Evolutionary conservation across 2,888 invertebrate genomes (phyloP), one percentile per base, ranked within the genome.

Genomic region (Diarsia brunnea): DNA sequence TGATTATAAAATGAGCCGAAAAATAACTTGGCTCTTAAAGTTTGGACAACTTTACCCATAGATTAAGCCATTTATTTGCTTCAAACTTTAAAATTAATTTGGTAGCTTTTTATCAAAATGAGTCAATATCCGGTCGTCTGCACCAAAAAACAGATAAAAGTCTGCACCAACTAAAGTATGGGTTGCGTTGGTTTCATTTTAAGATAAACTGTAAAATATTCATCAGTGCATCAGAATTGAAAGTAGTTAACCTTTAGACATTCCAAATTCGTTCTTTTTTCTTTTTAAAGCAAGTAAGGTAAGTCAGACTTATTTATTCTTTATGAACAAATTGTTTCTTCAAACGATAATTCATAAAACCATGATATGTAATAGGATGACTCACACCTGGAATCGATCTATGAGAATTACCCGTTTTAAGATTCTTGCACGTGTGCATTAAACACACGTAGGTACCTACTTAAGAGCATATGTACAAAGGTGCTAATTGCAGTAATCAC

Each of bases 351-450:
- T 58, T 58, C 27, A 27, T 58, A 8, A 16, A 58, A 27, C 3
- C 0, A 31, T 73, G 45, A 16, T 24, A 51, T n/a, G 16, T 4
- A 21, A 31, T 31, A 2, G 4, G 38, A 85, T 87, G 82, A 84
- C 82, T 4, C 74, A 61, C 71, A 81, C 73, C 69, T 79, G 80
- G 73, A 53, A 21, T 12, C 16, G 55, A 79, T 78, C 65, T 81
- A 77, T 75, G 78, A 82, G 85, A 88, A 85, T 82, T 86, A 75
- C 69, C 74, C 69, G 82, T 88, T 79, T 24, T 21, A 49, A 87
- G 21, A 49, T 45, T n/a, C 49, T 21, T 43, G 21, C 49, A 55
- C 10, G 21, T 61, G 58, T 27, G 51, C 16, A 69, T 60, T 61
- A 61, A 66, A 63, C n/a, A 69, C 3, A 51, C 12, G 1, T n/a